Evolutionary conservation across 2,888 invertebrate genomes (phyloP), one percentile per base, ranked within the genome.

Genomic region (Amiota minor): DNA sequence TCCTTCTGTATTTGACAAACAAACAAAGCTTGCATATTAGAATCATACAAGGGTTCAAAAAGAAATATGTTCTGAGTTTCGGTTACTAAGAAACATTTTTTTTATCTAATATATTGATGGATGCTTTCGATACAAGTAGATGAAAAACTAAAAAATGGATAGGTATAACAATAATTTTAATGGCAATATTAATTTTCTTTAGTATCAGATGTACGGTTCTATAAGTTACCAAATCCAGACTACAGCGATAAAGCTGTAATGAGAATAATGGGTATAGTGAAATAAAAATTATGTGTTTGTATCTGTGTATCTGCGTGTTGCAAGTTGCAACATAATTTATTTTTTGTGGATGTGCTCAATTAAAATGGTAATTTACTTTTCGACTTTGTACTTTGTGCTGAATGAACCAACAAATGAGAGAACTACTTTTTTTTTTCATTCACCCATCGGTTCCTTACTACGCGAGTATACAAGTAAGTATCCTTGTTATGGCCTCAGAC

Each of bases 321-420:
- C 14, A 35, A 35, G 12, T 16, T 47, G 64, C 64, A 64, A 47
- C 49, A 67, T 67, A 49, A 53, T 50, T 68, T 68, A 53, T 53
- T 68, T 65, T 68, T 68, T 68, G 67, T 68, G 71, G 76, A 83
- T 81, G 80, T 83, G 81, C 78, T 82, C 82, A 82, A 82, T 82
- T 82, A 82, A 82, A 82, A 82, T 83, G 83, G 81, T 82, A 81
- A 82, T 82, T 83, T 68, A 68, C 67, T 68, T 53, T 49, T 18
- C 49, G 65, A 16, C 20, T 71, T 59, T 77, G 75, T 35, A 35
- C 35, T 35, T 35, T 35, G 35, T 6, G 35, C 35, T 35, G 35
- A 35, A 35, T 35, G 35, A 35, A 35, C 35, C 6, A 4, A 35
- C 35, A 35, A 35, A 35, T 6, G 35, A 35, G 75, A 75, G 70